phyloP scores from a whole-genome alignment of 2,888 invertebrate genomes.

The Rotaria sp. region DNA sequence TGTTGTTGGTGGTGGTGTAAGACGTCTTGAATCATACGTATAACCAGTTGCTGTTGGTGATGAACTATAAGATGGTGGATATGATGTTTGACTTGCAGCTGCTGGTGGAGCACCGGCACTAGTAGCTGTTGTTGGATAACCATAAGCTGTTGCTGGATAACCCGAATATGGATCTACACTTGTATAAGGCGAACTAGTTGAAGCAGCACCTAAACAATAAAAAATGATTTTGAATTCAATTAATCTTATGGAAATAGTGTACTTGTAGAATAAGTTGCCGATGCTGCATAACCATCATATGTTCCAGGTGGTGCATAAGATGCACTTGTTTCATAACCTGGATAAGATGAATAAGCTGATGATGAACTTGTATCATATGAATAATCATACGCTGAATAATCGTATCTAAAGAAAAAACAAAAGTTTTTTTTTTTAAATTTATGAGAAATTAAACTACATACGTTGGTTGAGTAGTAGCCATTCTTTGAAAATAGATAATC shows the following conservation, averaged over 20 bases:
- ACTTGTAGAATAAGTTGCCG: neutral
- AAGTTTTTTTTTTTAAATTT: neutral
- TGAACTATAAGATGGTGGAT: neutral
- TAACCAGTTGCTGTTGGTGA: neutral
- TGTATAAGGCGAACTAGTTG: neutral
- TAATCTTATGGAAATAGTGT: neutral
- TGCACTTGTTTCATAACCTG: neutral
- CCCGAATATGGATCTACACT: conserved; percentile 13
- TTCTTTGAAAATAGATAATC: neutral
- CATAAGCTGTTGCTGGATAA: conserved; percentile 7
- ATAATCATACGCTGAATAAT: conserved; percentile 15
- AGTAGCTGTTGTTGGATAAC: neutral
- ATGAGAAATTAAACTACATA: neutral
- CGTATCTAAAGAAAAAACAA: neutral
- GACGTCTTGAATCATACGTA: neutral
- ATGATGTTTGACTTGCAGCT: neutral
- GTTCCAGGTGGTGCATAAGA: neutral
- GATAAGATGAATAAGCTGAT: neutral
- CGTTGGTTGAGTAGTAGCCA: neutral
- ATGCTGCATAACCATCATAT: neutral
- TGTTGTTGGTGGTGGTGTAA: neutral
- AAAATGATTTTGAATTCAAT: neutral
- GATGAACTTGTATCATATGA: neutral
- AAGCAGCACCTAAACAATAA: neutral
- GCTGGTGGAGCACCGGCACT: neutral